Percentiles rank a stretch among this genome's conserved stretches.
Conservation (phyloP, 2,797 vertebrate genomes). For the Zenarchopterus dispar region DNA sequence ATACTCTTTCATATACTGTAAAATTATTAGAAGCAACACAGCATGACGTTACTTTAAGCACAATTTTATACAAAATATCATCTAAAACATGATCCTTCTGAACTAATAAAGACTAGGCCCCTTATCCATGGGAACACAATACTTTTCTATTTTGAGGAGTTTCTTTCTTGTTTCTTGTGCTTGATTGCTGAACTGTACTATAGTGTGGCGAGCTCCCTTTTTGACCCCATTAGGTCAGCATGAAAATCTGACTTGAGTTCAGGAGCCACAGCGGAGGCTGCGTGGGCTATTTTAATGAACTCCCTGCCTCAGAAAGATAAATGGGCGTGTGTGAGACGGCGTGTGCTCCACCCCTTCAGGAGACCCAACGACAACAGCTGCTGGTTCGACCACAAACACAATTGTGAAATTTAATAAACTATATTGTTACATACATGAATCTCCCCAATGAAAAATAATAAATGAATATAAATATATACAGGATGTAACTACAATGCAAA, state of each 20-base stretch:
- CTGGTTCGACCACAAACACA: too few species aligned
- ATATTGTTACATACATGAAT: too few species aligned
- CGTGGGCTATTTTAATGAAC: conserved; percentile 78
- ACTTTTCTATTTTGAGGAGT: not conserved
- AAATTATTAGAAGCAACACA: not conserved
- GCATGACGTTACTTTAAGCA: too few species aligned
- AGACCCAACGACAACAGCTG: conserved; percentile 37
- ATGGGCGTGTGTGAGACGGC: conserved; percentile 67
- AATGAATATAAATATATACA: too few species aligned
- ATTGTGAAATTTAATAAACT: too few species aligned
- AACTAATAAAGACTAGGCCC: not conserved
- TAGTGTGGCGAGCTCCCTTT: conserved; percentile 26
- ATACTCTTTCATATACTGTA: too few species aligned
- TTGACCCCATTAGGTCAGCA: conserved; percentile 62
- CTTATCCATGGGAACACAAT: not conserved
- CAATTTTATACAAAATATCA: too few species aligned
- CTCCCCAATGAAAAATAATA: too few species aligned
- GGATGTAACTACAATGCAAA: too few species aligned
- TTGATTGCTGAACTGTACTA: conserved; percentile 25
- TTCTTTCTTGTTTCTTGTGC: not conserved
- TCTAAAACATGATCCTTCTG: not conserved
- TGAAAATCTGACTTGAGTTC: conserved; percentile 42
- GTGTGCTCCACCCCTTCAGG: conserved; percentile 64
- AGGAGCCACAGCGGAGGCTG: conserved; percentile 61
- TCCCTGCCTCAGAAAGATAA: conserved; percentile 73